Evolutionary conservation across 2,113 vertebrate genomes (phyloP), one percentile per base, ranked within the genome.

Genomic region (Cryptomyrus ogoouensis): DNA sequence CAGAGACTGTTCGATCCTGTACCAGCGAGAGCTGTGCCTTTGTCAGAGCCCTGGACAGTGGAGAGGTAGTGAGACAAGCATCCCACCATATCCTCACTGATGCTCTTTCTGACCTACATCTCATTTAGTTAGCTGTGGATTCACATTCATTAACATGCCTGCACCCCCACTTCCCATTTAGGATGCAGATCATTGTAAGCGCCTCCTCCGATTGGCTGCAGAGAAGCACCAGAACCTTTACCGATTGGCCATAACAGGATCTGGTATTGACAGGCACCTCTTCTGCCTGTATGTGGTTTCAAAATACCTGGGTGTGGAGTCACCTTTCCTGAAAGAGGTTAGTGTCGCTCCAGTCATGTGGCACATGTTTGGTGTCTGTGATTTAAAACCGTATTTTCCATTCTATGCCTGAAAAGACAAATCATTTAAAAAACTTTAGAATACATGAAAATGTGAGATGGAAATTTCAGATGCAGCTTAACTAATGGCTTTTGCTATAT

Each of bases 261-360:
- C 91, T 5, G 97, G 97, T 9, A 94, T 97, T 1, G 97, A 98
- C 93, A 94, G 97, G 27, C 97, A 98, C 93, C 96, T 98, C 85
- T 97, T 97, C 49, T 97, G 97, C n/a, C 96, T 97, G 87, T 97
- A 96, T 5, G 91, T 98, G 39, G 95, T 97, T 35, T 97, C 97
- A 27, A 95, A 96, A 92, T 97, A 96, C 91, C 95, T 97, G 3
- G 95, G 95, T 77, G 92, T 96, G 62, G 96, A 97, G 83, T 97
- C 96, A 3, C 94, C 96, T 80, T 97, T 97, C 92, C 92, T 97
- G 53, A 96, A 96, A 93, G 94, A 97, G 96, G 96, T 96, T 90
- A 12, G 31, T 77, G 70, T 46, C 42, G 15, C 19, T 19, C 13
- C 46, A n/a, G 27, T 31, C n/a, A 66, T 3, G n/a, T 27, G 62